phyloP scores from a whole-genome alignment of 2,888 invertebrate species.

The Andrena haemorrhoa region DNA sequence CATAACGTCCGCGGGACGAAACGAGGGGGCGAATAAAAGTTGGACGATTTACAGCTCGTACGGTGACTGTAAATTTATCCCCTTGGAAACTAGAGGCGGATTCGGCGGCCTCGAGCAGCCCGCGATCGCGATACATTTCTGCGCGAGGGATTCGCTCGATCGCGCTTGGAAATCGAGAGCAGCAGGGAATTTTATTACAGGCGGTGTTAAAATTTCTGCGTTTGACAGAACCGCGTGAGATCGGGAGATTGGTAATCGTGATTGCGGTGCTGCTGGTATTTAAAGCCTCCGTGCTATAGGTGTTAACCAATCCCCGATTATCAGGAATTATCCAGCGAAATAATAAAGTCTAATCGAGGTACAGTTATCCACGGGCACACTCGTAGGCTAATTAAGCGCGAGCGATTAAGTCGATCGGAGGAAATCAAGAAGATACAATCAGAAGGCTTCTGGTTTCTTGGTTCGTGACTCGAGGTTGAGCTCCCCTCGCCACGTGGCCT shows the following conservation, averaged over 20 bases:
- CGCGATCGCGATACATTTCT: too few relatives aligned
- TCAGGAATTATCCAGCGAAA: neutral
- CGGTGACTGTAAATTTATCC: neutral
- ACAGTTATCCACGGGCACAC: neutral
- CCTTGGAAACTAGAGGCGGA: too few relatives aligned
- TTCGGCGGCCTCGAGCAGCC: too few relatives aligned
- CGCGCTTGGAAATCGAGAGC: too few relatives aligned
- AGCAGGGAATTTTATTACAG: too few relatives aligned
- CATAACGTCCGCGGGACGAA: neutral
- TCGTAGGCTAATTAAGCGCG: conserved; percentile 56
- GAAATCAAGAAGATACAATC: conserved; percentile 56
- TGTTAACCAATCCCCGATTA: conserved; percentile 7
- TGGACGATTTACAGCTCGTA: neutral
- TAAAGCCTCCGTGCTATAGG: conserved; percentile 13
- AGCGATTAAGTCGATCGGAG: conserved; percentile 57
- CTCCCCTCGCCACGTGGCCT: conserved; percentile 46
- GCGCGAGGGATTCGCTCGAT: too few relatives aligned
- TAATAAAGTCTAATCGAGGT: conserved; percentile 12
- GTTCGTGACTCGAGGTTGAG: conserved; percentile 66
- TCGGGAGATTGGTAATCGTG: neutral
- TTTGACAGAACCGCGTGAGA: neutral
- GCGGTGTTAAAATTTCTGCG: too few relatives aligned
- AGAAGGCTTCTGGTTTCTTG: conserved; percentile 41
- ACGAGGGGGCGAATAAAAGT: neutral
- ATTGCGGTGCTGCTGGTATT: neutral